These are phyloP conservation scores for Emydoidea blandingii DNA, from an alignment of 2,797 vertebrate genomes.

Conservation along the genomic window DNA sequence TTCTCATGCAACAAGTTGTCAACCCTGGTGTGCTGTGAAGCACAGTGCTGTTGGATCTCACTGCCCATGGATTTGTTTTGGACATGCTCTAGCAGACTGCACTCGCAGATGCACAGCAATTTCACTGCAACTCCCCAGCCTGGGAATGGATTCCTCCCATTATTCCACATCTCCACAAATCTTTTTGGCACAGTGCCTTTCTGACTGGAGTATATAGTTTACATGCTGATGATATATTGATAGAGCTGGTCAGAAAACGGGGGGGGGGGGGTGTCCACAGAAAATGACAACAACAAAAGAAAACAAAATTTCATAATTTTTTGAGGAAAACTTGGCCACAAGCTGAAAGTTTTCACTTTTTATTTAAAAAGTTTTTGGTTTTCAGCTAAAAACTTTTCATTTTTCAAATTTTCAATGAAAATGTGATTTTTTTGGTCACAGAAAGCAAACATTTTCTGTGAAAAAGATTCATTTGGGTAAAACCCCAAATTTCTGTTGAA, in stretches of 20 bases:
- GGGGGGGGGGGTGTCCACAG: not conserved
- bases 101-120: not conserved
- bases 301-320: not conserved
- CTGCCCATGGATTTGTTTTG: not conserved
- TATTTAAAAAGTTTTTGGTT: not conserved
- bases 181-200: not conserved
- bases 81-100: not conserved
- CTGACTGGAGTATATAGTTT: not conserved
- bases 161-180: not conserved
- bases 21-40: not conserved
- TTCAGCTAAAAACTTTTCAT: not conserved
- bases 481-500: not conserved
- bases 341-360: not conserved
- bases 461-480: not conserved
- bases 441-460: not conserved
- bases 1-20: not conserved
- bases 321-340: not conserved
- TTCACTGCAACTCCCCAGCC: not conserved
- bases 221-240: not conserved
- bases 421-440: not conserved
- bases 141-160: not conserved
- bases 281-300: not conserved
- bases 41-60: not conserved
- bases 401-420: not conserved
- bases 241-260: not conserved